These are phyloP conservation scores for Ryuthela nishihirai DNA, from an alignment of 2,888 invertebrate genomes.

Conservation along the genomic window DNA sequence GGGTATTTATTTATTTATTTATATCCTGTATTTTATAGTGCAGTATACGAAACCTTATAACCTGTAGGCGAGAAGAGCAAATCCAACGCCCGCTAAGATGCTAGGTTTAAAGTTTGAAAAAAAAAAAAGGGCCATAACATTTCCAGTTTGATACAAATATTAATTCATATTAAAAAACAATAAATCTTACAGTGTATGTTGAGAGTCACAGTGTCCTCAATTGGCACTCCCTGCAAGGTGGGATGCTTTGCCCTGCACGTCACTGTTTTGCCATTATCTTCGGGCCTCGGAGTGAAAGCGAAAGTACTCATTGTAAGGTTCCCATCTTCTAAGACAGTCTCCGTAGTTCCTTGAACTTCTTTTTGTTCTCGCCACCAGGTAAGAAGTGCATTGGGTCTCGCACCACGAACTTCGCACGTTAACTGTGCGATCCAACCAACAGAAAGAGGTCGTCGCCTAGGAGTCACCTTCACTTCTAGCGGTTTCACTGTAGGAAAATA, in stretches of 20 bases:
- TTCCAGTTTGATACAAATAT: too few species aligned
- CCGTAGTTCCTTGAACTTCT: slow-evolving; percentile 33
- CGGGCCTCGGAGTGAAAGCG: slow-evolving; percentile 41
- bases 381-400: slow-evolving; percentile 40
- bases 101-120: too few species aligned
- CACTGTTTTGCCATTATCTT: slow-evolving; percentile 44
- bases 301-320: slow-evolving; percentile 44
- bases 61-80: too few species aligned
- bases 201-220: slow-evolving; percentile 43
- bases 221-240: slow-evolving; percentile 40
- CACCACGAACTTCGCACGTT: slow-evolving; percentile 40
- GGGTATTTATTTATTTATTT: too few species aligned
- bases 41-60: too few species aligned
- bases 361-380: slow-evolving; percentile 41
- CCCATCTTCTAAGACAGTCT: slow-evolving; percentile 39
- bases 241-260: slow-evolving; percentile 44
- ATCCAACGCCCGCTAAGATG: too few species aligned
- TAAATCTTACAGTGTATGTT: slow-evolving; percentile 44
- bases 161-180: too few species aligned
- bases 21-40: too few species aligned
- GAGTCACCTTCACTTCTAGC: slow-evolving; percentile 36
- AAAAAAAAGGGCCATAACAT: too few species aligned
- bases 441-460: slow-evolving; percentile 34
- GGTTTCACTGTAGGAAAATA: slow-evolving; percentile 33
- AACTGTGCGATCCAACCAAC: slow-evolving; percentile 40